A percentile compares a stretch with the other conserved stretches of the same genome.
phyloP scores from a whole-genome alignment of 2,113 vertebrate genomes.

The Polyodon spathula region DNA sequence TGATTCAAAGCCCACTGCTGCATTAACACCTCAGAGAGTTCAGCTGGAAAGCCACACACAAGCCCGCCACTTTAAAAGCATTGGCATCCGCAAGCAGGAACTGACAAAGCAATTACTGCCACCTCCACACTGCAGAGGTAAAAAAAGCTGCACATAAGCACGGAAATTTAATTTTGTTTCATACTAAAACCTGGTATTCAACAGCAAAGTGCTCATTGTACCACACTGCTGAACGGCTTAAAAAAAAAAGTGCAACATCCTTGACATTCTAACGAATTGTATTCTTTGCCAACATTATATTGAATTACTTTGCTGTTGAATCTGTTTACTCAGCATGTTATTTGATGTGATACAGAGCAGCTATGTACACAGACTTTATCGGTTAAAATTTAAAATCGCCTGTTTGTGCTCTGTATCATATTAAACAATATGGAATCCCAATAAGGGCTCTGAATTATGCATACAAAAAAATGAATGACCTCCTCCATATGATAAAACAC shows the following conservation, averaged over 20 bases:
- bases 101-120: not conserved
- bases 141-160: not conserved
- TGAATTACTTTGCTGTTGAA: not conserved
- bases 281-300: not conserved
- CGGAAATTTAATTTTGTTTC: not conserved
- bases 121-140: not conserved
- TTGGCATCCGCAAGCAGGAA: not conserved
- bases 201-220: not conserved
- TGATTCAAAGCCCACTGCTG: not conserved
- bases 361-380: not conserved
- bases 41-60: not conserved
- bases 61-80: not conserved
- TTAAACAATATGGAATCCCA: not conserved
- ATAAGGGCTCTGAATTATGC: not conserved
- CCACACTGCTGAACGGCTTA: not conserved
- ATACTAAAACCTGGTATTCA: not conserved
- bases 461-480: not conserved
- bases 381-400: not conserved
- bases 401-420: not conserved
- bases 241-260: not conserved
- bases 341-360: not conserved
- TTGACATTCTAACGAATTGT: not conserved
- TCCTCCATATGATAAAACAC: no score
- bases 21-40: not conserved
- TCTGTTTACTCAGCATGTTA: not conserved